Evolutionary conservation across 1,140 invertebrate species (phyloP), one percentile per base, ranked within the genome.

Genomic region (Nixonia krombeini): DNA sequence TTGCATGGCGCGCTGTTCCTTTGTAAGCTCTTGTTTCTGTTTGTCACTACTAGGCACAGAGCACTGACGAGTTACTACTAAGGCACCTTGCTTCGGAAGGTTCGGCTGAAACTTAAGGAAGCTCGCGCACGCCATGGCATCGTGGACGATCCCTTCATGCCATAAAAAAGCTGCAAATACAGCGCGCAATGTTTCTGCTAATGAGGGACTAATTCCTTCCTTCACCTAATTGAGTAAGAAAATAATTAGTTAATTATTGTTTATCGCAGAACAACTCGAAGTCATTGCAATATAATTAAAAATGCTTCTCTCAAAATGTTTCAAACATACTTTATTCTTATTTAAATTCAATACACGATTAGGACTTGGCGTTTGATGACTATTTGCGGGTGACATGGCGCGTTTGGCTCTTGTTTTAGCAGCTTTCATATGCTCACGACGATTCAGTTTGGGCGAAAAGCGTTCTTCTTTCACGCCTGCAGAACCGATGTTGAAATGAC

Each of bases 141-240:
- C 97, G 79, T 98, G 95, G 0, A 98, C 95, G 31, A 99, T 93
- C 1, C 95, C 96, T 87, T 98, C 96, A 81, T 99, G 97, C 96
- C 96, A 99, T 1, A 99, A 83, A 73, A 98, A 92, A 0, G 97
- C 96, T 0, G 96, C 96, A 85, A 99, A 99, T 0, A 98, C 93
- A 0, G 96, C 93, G 4, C 97, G 87, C 2, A 97, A 83, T 73
- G 94, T 94, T 81, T 99, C 96, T 0, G 96, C 96, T 10, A 97
- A 91, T 0, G 95, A 95, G 0, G 96, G 96, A 64, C 95, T 94
- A 74, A 98, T 90, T 0, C 95, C 96, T 70, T 93, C 89, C 78
- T 95, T 96, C 0, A 90, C 87, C 73, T 74, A 13, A 15, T 6
- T n/a, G 8, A 35, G n/a, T n/a, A n/a, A n/a, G n/a, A n/a, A n/a